Evolutionary conservation across 2,888 invertebrate genomes (phyloP).

Genomic region (Athrips mouffetella): DNA sequence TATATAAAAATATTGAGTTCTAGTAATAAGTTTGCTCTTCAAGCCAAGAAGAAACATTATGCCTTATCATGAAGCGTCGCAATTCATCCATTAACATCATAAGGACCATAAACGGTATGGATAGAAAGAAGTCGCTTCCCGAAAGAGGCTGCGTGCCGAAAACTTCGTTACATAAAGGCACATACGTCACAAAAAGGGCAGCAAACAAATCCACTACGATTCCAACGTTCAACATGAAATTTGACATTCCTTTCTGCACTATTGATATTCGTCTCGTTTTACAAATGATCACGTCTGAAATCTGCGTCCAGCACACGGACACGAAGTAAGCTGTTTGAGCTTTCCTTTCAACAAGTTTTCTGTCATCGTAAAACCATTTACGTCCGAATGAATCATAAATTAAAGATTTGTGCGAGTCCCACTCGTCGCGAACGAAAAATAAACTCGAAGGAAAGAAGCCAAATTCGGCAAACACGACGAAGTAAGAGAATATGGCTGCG

Average conservation of each 20-base stretch:
- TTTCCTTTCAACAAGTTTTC: slow-evolving; percentile 83
- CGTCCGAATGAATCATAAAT: slow-evolving; percentile 86
- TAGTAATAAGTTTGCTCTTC: slow-evolving; percentile 87
- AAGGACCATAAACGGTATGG: slow-evolving; percentile 85
- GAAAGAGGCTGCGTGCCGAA: slow-evolving; percentile 84
- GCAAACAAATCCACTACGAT: slow-evolving; percentile 81
- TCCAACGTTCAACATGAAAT: slow-evolving; percentile 80
- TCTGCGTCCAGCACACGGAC: slow-evolving; percentile 86
- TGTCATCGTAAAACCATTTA: slow-evolving; percentile 83
- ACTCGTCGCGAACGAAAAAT: slow-evolving; percentile 82
- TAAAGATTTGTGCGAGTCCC: slow-evolving; percentile 82
- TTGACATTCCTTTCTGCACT: slow-evolving; percentile 86
- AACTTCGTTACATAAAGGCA: slow-evolving; percentile 82
- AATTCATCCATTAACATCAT: slow-evolving; percentile 87
- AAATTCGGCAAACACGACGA: slow-evolving; percentile 86
- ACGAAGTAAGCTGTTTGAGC: slow-evolving; percentile 90
- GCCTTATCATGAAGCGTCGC: slow-evolving; percentile 83
- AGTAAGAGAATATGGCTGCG: slow-evolving; percentile 88
- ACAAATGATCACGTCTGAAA: slow-evolving; percentile 88
- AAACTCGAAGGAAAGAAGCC: slow-evolving; percentile 85
- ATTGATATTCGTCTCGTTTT: slow-evolving; percentile 87
- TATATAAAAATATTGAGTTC: slow-evolving; percentile 22
- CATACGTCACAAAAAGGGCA: slow-evolving; percentile 82
- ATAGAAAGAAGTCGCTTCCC: slow-evolving; percentile 84
- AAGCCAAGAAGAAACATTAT: slow-evolving; percentile 82